Percentiles rank a stretch among this genome's conserved stretches.
Evolutionary conservation across 2,888 invertebrate genomes (phyloP).

Genomic region (Rhagophthalmus giganteus): DNA sequence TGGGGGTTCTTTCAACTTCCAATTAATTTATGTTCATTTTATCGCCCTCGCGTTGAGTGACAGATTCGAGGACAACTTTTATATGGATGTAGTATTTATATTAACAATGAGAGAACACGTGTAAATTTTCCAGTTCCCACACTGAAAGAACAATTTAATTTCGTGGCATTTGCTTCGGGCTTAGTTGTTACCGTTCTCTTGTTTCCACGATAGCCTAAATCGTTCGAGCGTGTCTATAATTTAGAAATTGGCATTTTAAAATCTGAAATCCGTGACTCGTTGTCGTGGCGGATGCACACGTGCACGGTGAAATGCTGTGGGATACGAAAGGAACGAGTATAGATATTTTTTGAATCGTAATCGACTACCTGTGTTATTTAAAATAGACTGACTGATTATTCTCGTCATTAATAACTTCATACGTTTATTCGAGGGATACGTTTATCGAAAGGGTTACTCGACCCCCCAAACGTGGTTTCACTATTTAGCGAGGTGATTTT

Average conservation of each 20-base stretch:
- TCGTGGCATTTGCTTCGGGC: conserved; percentile 29
- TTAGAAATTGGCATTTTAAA: conserved; percentile 46
- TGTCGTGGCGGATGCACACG: conserved; percentile 43
- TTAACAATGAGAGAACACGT: conserved; percentile 13
- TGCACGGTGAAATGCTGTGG: conserved; percentile 40
- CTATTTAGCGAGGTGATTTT: conserved; percentile 16
- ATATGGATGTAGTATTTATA: conserved; percentile 22
- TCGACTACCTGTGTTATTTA: conserved; percentile 26
- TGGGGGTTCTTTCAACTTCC: conserved; percentile 23
- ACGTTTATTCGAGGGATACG: too few relatives aligned
- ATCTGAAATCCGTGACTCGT: conserved; percentile 43
- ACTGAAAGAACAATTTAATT: conserved; percentile 17
- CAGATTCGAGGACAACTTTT: conserved; percentile 17
- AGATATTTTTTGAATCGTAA: conserved; percentile 20
- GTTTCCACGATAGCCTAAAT: conserved; percentile 30
- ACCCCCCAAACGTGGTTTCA: conserved; percentile 6
- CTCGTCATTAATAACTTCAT: conserved; percentile 9
- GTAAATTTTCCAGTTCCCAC: conserved; percentile 21
- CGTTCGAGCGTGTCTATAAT: conserved; percentile 38
- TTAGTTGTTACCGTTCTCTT: conserved; percentile 28
- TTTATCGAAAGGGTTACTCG: conserved; percentile 8
- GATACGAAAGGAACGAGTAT: conserved; percentile 17
- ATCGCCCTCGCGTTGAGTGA: conserved; percentile 25
- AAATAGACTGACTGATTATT: conserved; percentile 11
- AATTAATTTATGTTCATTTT: conserved; percentile 28